These are phyloP conservation scores for Tinea semifulvella DNA, from an alignment of 2,888 invertebrate species.

Conservation along the genomic window DNA sequence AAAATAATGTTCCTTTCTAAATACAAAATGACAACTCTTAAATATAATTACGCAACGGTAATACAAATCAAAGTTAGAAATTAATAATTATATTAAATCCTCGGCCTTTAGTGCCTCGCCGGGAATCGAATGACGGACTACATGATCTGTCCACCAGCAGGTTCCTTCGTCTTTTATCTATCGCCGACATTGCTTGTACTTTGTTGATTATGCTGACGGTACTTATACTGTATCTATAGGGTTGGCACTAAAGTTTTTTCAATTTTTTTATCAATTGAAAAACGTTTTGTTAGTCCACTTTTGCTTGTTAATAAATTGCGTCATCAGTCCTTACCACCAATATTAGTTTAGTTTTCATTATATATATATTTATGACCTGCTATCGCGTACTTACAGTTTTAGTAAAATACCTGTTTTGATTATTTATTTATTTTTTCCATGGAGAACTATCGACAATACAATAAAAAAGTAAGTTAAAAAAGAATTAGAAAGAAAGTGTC, in stretches of 20 bases:
- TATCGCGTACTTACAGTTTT: no score
- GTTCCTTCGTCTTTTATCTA: constrained; percentile 1
- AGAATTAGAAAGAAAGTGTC: no score
- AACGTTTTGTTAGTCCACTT: neutral
- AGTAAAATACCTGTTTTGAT: no score
- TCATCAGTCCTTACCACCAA: no score
- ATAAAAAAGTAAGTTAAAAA: no score
- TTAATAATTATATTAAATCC: neutral
- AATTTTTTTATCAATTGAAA: neutral
- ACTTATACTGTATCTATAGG: neutral
- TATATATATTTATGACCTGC: no score
- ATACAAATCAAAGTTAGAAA: no score
- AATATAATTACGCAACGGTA: no score
- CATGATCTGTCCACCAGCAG: constrained; percentile 7
- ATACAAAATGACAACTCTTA: neutral
- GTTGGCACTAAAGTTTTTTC: neutral
- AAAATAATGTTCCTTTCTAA: constrained; percentile 8
- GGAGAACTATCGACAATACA: no score
- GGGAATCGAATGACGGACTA: neutral
- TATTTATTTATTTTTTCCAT: no score
- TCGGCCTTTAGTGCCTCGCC: neutral
- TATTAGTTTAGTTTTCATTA: no score
- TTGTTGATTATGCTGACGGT: neutral
- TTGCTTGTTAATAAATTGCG: no score
- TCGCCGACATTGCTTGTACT: neutral